These are phyloP conservation scores for Moxostoma hubbsi DNA, from an alignment of 2,797 vertebrate genomes.

Conservation along the genomic window DNA sequence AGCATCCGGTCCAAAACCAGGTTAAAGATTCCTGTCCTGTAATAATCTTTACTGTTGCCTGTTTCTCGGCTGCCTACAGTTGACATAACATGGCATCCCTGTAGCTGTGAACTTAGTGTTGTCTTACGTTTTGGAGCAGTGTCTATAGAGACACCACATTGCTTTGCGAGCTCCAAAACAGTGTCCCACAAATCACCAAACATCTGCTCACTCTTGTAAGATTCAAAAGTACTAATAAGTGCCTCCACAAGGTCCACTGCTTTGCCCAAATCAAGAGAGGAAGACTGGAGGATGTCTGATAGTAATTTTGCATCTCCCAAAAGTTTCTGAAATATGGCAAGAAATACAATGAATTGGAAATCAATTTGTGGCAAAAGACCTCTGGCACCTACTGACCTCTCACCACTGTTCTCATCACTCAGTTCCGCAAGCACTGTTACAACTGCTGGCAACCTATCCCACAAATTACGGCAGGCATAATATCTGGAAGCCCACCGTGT, in stretches of 20 bases:
- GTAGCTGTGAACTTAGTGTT: too few species aligned
- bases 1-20: too few species aligned
- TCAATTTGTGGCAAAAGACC: constrained; percentile 9
- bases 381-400: constrained; percentile 6
- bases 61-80: too few species aligned
- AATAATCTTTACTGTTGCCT: too few species aligned
- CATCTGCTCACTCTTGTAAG: too few species aligned
- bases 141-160: too few species aligned
- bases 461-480: neutral
- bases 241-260: constrained; percentile 6
- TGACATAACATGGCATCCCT: too few species aligned
- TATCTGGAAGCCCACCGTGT: constrained; percentile 25
- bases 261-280: constrained; percentile 18
- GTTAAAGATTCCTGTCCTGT: too few species aligned
- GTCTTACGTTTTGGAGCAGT: too few species aligned
- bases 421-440: neutral
- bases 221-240: too few species aligned
- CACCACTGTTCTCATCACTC: constrained; percentile 2
- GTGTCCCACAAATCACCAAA: too few species aligned
- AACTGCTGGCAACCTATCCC: neutral
- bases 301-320: neutral
- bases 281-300: neutral
- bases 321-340: constrained; percentile 5
- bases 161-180: too few species aligned
- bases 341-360: neutral